Evolutionary conservation across 1,140 invertebrate genomes (phyloP), one percentile per base, ranked within the genome.

Genomic region (Muscidifurax raptorellus): DNA sequence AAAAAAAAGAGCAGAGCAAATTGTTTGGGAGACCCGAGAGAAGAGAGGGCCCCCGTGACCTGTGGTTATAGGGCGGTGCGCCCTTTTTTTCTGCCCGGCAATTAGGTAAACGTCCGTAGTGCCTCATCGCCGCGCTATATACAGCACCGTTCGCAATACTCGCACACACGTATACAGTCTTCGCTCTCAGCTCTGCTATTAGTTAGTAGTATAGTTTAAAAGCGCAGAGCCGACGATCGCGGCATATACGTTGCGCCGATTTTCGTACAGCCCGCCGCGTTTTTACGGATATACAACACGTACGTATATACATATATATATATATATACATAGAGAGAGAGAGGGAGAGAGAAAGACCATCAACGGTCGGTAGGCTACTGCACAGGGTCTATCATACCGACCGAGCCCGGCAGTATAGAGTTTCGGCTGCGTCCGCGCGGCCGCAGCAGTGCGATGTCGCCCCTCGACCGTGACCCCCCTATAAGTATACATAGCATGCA

Each of bases 21-120:
- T 18, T 18, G 52, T n/a, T 59, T 7, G 52, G 52, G 52, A 47
- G 86, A 88, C 88, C 90, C 89, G 90, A n/a, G n/a, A n/a, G n/a
- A n/a, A n/a, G n/a, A n/a, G n/a, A 85, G 89, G 88, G 90, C 88
- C 84, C 89, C 84, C 89, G 87, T 90, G 90, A 90, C 89, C 92
- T 92, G 90, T 93, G 92, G 92, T 93, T 93, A 69, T 69, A 93
- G 90, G 92, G 92, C 92, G 92, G 90, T 90, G 88, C 90, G 89
- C 87, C 83, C 82, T 92, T 90, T 90, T 79, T 92, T 93, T 92
- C 90, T 90, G 89, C 88, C 88, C 90, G 87, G 92, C 91, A 92
- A 93, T 93, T 93, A 93, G 92, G 91, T 92, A 93, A 93, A 93
- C 92, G 91, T 90, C 90, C 88, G 89, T 83, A 40, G 85, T 81